Evolutionary conservation across 2,888 invertebrate genomes (phyloP).

Genomic region (Boloria selene): DNA sequence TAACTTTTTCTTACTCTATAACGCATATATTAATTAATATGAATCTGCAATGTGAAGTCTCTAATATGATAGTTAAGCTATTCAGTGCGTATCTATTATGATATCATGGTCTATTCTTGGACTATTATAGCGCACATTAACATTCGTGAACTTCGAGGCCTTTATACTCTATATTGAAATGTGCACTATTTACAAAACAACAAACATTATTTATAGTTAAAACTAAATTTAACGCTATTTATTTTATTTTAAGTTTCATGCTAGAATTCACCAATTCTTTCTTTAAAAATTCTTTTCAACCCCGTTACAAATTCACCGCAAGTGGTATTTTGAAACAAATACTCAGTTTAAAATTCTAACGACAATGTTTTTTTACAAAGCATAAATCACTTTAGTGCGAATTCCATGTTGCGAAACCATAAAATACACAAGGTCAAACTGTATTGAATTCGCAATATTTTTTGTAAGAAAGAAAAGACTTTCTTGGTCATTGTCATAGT

Average conservation of each 20-base stretch:
- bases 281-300: conserved; percentile 37
- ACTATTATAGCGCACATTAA: conserved; percentile 59
- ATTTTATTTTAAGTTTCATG: conserved; percentile 1
- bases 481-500: conserved; percentile 65
- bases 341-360: conserved; percentile 50
- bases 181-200: conserved; percentile 20
- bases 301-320: conserved; percentile 67
- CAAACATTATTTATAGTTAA: conserved; percentile 18
- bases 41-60: conserved; percentile 41
- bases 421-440: conserved; percentile 67
- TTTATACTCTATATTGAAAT: conserved; percentile 50
- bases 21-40: conserved; percentile 17
- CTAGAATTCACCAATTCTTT: conserved; percentile 2
- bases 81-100: conserved; percentile 63
- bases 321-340: conserved; percentile 73
- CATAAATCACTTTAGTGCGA: conserved; percentile 74
- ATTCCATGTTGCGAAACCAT: conserved; percentile 73
- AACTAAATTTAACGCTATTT: conserved; percentile 3
- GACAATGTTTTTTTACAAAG: conserved; percentile 56
- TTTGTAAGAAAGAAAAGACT: conserved; percentile 58
- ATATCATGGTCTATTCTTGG: conserved; percentile 75
- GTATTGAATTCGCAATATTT: conserved; percentile 48
- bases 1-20: conserved; percentile 3
- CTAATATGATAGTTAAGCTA: conserved; percentile 53
- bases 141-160: conserved; percentile 62